Base-by-base conservation (phyloP, 2,797 vertebrate genomes). In the Girardinus metallicus region DNA sequence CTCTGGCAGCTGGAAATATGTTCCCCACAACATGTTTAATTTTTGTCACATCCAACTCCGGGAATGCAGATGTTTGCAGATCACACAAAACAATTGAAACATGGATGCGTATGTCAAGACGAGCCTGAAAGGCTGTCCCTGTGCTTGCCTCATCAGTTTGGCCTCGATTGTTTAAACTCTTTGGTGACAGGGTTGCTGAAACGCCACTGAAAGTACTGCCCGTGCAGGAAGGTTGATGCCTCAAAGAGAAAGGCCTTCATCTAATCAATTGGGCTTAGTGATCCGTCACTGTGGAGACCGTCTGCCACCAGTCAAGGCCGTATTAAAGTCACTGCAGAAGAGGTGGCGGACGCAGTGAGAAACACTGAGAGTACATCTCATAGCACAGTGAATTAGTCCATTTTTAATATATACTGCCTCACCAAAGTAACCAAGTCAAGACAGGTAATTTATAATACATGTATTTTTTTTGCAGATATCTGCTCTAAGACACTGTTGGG, bases 221-320 rank as follows among this genome's bases (percentile, higher is more conserved):
- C 77, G 75, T 79, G 76, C 34, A 55, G 77, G 87, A 80, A 84
- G 89, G 81, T 70, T 90, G 87, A 86, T 90, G 91, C 92, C 92
- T 91, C 70, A 34, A 89, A 81, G 86, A 82, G 81, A 77, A 85
- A 80, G 77, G 78, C 85, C 85, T 92, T 94, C 78, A 90, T 93
- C 87, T 91, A 94, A 94, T 95, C 94, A 95, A 93, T 95, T 92
- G 92, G 87, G 87, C 92, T 93, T 90, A 90, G 92, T 92, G 90
- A 83, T 74, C 87, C 80, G 76, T 85, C 86, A 81, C 83, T 75
- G 85, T 87, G 75, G 84, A 79, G 80, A 73, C 83, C 85, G 74
- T 80, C 80, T 85, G 80, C 81, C 34, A 43, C 77, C 77, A 71
- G 70, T 86, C 89, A 92, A 89, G 92, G 91, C 90, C 88, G 82